Percentiles rank a stretch among this genome's conserved stretches.
Conservation (phyloP, 2,113 vertebrate genomes). For the Polyodon spathula region DNA sequence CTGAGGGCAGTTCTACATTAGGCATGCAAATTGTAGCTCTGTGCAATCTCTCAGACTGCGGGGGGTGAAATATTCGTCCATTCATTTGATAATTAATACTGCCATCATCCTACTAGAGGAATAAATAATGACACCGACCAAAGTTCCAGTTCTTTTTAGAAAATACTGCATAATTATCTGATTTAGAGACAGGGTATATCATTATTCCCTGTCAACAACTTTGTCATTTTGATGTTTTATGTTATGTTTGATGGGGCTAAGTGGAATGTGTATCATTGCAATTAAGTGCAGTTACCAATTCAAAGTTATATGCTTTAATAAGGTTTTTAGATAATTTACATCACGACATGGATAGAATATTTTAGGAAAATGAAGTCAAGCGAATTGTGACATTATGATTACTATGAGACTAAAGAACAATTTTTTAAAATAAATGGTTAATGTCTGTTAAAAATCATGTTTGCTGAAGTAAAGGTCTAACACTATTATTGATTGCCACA, state of each 20-base stretch:
- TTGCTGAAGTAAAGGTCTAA: too few relatives aligned
- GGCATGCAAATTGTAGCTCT: conserved; percentile 38
- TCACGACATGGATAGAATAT: neutral
- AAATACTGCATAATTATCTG: conserved; percentile 1
- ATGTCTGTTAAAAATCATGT: too few relatives aligned
- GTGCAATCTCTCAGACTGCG: conserved; percentile 43
- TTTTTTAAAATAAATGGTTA: too few relatives aligned
- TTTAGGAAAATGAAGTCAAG: neutral
- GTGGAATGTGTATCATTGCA: neutral
- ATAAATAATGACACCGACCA: conserved; percentile 47
- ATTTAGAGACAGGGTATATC: neutral
- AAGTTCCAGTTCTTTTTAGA: conserved; percentile 19
- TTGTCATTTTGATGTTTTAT: neutral
- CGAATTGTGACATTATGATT: too few relatives aligned
- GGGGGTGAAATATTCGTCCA: conserved; percentile 45
- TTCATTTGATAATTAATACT: conserved; percentile 48
- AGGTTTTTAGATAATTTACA: neutral
- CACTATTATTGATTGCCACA: too few relatives aligned
- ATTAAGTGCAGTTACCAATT: neutral
- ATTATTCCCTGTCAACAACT: neutral
- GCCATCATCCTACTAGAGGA: conserved; percentile 41
- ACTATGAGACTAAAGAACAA: too few relatives aligned
- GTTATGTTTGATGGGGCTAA: neutral
- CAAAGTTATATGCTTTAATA: neutral
- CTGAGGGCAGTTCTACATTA: conserved; percentile 31